Evolutionary conservation across 2,888 invertebrate species (phyloP).

Genomic region (Thymelicus sylvestris): DNA sequence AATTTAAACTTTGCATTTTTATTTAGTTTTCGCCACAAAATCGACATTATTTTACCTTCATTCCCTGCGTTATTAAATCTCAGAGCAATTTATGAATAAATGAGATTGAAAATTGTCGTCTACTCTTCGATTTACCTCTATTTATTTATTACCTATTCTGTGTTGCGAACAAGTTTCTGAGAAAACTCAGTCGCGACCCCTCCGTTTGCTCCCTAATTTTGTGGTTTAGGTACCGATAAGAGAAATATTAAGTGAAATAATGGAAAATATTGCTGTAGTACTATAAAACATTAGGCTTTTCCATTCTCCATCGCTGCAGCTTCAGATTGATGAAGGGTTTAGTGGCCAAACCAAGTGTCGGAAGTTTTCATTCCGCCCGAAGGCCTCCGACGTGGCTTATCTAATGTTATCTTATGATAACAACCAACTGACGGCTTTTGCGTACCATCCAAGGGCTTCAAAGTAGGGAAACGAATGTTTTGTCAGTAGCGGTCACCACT

Average conservation of each 20-base stretch:
- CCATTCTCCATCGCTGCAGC: no score
- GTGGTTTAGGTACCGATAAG: conserved; percentile 27
- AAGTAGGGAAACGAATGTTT: no score
- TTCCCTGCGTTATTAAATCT: conserved; percentile 30
- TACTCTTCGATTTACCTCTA: conserved; percentile 41
- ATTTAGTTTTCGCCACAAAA: background rate
- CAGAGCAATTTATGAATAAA: conserved; percentile 30
- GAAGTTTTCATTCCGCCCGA: no score
- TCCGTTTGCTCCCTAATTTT: conserved; percentile 33
- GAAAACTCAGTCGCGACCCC: conserved; percentile 36
- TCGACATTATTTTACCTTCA: background rate
- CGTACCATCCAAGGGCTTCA: no score
- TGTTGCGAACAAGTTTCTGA: conserved; percentile 47
- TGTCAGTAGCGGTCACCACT: no score
- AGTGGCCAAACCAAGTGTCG: no score
- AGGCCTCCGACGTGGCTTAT: no score
- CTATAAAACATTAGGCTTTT: no score
- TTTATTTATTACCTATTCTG: conserved; percentile 45
- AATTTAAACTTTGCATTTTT: no score
- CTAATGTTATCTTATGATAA: no score
- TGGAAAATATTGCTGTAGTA: conserved; percentile 1
- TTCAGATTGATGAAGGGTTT: no score
- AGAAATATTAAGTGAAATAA: conserved; percentile 37
- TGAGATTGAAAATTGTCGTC: conserved; percentile 28
- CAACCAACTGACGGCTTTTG: no score